Percentiles rank a stretch among this genome's conserved stretches.
Conservation (phyloP, 2,888 invertebrate species). For the Cerastoderma edule region DNA sequence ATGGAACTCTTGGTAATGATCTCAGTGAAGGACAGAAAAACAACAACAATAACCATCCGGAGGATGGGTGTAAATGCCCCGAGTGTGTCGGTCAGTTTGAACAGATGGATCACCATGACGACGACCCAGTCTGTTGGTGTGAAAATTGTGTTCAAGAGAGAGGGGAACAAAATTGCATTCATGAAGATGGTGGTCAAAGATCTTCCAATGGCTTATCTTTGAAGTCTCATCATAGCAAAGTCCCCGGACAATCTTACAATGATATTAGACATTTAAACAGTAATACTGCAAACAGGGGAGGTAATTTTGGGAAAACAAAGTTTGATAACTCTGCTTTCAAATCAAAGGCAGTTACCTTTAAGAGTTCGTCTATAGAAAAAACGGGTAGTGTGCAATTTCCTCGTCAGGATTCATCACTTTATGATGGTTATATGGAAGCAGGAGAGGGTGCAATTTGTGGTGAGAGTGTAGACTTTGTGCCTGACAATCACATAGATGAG, state of each 20-base stretch:
- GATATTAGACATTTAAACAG: neutral
- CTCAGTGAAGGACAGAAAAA: neutral
- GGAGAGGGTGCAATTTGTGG: too few relatives aligned
- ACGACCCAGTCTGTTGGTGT: slow-evolving; percentile 29
- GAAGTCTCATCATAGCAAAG: too few relatives aligned
- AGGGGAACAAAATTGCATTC: too few relatives aligned
- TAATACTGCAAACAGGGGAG: slow-evolving; percentile 20
- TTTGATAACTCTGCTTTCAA: slow-evolving; percentile 25
- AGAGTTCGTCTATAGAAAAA: slow-evolving; percentile 15
- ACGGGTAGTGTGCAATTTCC: slow-evolving; percentile 31
- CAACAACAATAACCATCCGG: slow-evolving; percentile 39
- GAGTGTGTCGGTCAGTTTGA: slow-evolving; percentile 39
- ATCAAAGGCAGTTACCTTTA: slow-evolving; percentile 18
- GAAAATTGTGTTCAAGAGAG: slow-evolving; percentile 23
- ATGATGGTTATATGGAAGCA: slow-evolving; percentile 1
- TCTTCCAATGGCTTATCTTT: too few relatives aligned
- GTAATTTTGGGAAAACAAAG: slow-evolving; percentile 27
- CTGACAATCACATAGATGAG: neutral
- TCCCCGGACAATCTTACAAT: slow-evolving; percentile 1
- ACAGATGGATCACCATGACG: slow-evolving; percentile 7
- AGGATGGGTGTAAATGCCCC: slow-evolving; percentile 40
- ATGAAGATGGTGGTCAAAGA: too few relatives aligned
- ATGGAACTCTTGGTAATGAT: neutral
- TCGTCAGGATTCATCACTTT: slow-evolving; percentile 8
- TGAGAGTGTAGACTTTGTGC: neutral